Conservation (phyloP, 2,888 invertebrate species). For the Dexiosoma caninum region DNA sequence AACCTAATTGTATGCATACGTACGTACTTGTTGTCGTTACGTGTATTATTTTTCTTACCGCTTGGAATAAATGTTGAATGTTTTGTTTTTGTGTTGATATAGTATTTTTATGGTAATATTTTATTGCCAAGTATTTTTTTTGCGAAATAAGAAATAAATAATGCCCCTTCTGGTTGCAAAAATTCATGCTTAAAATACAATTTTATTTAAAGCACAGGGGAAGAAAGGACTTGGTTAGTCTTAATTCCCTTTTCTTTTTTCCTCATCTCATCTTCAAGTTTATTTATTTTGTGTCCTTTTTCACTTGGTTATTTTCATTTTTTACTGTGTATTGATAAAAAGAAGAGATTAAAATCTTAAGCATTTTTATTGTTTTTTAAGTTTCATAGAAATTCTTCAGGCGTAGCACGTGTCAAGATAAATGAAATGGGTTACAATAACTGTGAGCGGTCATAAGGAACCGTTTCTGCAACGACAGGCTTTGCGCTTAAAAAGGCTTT, state of each 20-base stretch:
- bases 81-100: neutral
- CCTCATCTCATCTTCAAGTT: neutral
- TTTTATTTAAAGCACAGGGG: conserved; percentile 12
- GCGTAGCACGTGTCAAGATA: conserved; percentile 61
- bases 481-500: neutral
- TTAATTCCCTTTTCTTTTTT: conserved; percentile 18
- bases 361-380: conserved; percentile 62
- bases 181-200: conserved; percentile 27
- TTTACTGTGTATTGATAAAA: conserved; percentile 17
- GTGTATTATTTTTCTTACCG: conserved; percentile 13
- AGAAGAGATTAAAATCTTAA: conserved; percentile 56
- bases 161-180: conserved; percentile 58
- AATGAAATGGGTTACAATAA: conserved; percentile 39
- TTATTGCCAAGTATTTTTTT: neutral
- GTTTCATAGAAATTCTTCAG: conserved; percentile 52
- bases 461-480: conserved; percentile 6
- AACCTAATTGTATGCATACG: too few relatives aligned
- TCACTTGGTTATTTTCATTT: conserved; percentile 1
- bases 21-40: neutral
- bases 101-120: conserved; percentile 13
- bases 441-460: conserved; percentile 4
- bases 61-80: conserved; percentile 23
- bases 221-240: conserved; percentile 38
- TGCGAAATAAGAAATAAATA: conserved; percentile 57
- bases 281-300: neutral